Evolutionary conservation across 2,888 invertebrate genomes (phyloP), one percentile per base, ranked within the genome.

Genomic region (Selenia dentaria): DNA sequence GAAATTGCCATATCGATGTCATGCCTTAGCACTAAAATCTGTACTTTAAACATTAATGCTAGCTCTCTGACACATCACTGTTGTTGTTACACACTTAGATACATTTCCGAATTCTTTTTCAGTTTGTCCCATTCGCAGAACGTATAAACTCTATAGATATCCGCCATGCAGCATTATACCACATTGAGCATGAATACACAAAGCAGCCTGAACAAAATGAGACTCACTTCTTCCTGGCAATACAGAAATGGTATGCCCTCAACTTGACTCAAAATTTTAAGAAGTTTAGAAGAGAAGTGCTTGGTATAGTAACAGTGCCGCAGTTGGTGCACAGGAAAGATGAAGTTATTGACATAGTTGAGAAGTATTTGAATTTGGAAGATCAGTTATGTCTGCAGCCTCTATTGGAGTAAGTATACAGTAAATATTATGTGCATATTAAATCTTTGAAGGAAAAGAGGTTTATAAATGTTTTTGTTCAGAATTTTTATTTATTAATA

Each of bases 81-180:
- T n/a, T n/a, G n/a, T n/a, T n/a, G n/a, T n/a, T n/a, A n/a, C n/a
- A n/a, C n/a, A n/a, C n/a, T n/a, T n/a, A n/a, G n/a, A n/a, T n/a
- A n/a, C n/a, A n/a, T n/a, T n/a, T n/a, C n/a, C n/a, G n/a, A n/a
- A 28, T 32, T 26, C 28, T 32, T 8, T 37, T 27, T 6, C 77
- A 97, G 97, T 97, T 96, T 75, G 93, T 96, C 79, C 94, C 96
- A 3, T 98, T 99, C 84, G 93, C 95, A 12, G 97, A 98, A 61
- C 93, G 97, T 39, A 94, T 99, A 26, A 93, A 94, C 61, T 93
- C 95, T 57, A 95, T 98, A 45, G 96, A 97, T 73, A 93, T 98
- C 27, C 88, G 93, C 1, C 92, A 92, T 70, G 95, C 97, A 82
- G 95, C 98, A 1, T 93, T 97, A 25, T 97, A 97, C 74, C 94